Base-by-base conservation (phyloP, 2,113 vertebrate species). In the Butorides virescens region DNA sequence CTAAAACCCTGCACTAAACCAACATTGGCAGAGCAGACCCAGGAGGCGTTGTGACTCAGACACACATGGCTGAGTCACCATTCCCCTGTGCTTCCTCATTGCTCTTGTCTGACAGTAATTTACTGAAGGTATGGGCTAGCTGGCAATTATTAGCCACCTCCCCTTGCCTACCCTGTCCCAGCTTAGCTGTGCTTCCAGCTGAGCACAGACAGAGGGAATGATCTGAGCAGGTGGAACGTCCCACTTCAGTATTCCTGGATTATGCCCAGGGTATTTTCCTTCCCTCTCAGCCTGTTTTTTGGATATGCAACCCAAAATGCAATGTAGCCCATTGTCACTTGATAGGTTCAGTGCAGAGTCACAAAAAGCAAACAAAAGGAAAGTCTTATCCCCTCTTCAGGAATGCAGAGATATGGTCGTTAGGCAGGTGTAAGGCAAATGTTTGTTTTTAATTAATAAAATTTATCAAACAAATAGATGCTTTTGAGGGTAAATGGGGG, bases 1-100 rank as follows among this genome's bases (percentile, higher is more conserved):
- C 30, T 65, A 76, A 93, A 65, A 5, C 27, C 15, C 36, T 77
- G 47, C 37, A 19, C 37, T 42, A 4, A 67, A 89, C 49, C 1
- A 1, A 26, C 0, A 2, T 6, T 65, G 66, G 55, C 55, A 90
- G 56, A 77, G 52, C 4, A 4, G 86, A 77, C 34, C 32, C 39
- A 32, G 82, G 72, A 95, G 86, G 52, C 1, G 1, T 16, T 75
- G 76, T 81, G 83, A 96, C 78, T 94, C 88, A 92, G 90, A 80
- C 39, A 90, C 50, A 63, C 75, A 59, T 3, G 27, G 27, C 76
- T 96, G 95, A 95, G 72, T 96, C 95, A 96, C 76, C 18, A 5
- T 66, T 92, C 79, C 71, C 75, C 79, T n/a, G 29, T 74, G 72
- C 50, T 65, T 88, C 67, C 78, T 79, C 62, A 22, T 9, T 58